A percentile compares a stretch with the other conserved stretches of the same genome.
These are phyloP conservation scores for Pristis pectinata DNA, from an alignment of 2,797 vertebrate species.

Conservation along the genomic window DNA sequence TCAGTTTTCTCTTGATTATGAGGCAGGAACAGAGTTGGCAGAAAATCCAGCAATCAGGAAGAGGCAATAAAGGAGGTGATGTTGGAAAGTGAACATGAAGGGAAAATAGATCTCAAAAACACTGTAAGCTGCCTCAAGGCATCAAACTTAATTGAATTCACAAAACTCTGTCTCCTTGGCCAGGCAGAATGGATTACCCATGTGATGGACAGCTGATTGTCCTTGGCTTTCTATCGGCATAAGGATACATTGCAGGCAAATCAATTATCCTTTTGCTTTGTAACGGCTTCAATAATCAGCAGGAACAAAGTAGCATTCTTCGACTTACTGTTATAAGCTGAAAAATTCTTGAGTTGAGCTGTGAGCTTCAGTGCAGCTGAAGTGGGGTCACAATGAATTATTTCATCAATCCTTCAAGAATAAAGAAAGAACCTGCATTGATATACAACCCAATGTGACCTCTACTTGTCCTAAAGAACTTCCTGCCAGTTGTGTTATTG, in stretches of 20 bases:
- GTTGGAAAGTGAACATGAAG: not conserved
- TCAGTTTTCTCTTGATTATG: not conserved
- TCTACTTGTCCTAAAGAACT: not conserved
- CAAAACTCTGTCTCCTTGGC: not conserved
- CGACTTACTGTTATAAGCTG: not conserved
- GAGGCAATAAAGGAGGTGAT: not conserved
- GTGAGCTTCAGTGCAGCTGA: not conserved
- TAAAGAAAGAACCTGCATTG: not conserved
- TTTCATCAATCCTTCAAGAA: not conserved
- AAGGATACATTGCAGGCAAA: not conserved
- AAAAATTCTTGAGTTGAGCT: too few relatives aligned
- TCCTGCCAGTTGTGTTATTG: not conserved
- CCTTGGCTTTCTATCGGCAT: not conserved
- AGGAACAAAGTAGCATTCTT: not conserved
- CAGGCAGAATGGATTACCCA: not conserved
- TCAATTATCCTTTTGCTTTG: not conserved
- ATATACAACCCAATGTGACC: not conserved
- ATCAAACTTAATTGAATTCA: constrained; percentile 19
- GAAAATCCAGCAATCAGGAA: not conserved
- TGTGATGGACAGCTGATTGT: not conserved
- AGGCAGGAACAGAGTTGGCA: not conserved
- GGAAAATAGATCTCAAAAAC: not conserved
- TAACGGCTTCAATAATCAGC: not conserved
- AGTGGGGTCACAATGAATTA: not conserved
- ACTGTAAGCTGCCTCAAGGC: constrained; percentile 10